Conservation (phyloP, 37 sponge, comb jelly and placozoan species). For the Theonella swinhoei region DNA sequence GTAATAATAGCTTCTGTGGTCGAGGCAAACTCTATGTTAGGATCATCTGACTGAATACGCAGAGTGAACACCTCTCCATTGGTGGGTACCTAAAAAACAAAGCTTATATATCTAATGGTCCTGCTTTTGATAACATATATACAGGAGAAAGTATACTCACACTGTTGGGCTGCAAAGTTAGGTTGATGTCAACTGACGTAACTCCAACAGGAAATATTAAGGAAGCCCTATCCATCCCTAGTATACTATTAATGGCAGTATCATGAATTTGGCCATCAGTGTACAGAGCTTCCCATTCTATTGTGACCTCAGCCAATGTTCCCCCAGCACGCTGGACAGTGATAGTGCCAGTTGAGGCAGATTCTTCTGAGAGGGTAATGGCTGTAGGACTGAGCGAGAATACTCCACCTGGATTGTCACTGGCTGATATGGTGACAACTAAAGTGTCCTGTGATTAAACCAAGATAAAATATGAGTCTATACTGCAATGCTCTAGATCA, state of each 20-base stretch:
- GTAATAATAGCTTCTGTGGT: slow-evolving; percentile 3
- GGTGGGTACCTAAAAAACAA: slow-evolving; percentile 40
- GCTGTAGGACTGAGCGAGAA: slow-evolving; percentile 41
- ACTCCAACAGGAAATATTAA: slow-evolving; percentile 43
- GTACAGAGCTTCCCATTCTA: slow-evolving; percentile 45
- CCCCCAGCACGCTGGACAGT: slow-evolving; percentile 47
- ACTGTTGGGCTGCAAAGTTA: slow-evolving; percentile 39
- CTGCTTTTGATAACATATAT: neutral
- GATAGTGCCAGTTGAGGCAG: slow-evolving; percentile 25
- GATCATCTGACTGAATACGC: slow-evolving; percentile 5
- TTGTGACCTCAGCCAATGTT: slow-evolving; percentile 33
- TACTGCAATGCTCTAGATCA: neutral
- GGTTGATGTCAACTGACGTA: slow-evolving; percentile 11
- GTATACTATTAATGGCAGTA: slow-evolving; percentile 18
- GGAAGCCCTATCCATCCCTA: slow-evolving; percentile 16
- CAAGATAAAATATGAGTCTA: neutral
- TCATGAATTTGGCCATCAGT: slow-evolving; percentile 9
- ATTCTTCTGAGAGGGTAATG: slow-evolving; percentile 52
- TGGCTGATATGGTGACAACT: slow-evolving; percentile 49
- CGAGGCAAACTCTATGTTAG: neutral
- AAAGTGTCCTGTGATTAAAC: slow-evolving; percentile 33
- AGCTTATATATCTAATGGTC: neutral
- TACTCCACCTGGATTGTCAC: slow-evolving; percentile 69
- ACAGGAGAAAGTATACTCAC: neutral
- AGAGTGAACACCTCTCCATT: slow-evolving; percentile 47